phyloP scores from a whole-genome alignment of 1,140 invertebrate genomes.

The Rhagoletis pomonella region DNA sequence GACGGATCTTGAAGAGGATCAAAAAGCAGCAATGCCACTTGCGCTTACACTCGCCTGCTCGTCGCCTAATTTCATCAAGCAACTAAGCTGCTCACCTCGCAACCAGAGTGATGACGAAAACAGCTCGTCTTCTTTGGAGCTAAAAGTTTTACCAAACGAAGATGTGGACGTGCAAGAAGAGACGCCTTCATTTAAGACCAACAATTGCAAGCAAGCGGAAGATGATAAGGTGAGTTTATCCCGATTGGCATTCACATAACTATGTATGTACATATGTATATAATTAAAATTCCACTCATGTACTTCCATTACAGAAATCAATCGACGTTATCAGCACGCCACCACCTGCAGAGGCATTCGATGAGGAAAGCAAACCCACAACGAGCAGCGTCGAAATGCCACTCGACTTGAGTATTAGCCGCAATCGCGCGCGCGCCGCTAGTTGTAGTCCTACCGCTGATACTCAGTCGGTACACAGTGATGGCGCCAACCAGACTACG shows the following conservation, averaged over 20 bases:
- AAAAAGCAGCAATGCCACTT: constrained; percentile 5
- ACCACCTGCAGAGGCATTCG: constrained; percentile 58
- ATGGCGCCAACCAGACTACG: background rate
- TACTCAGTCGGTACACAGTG: constrained; percentile 18
- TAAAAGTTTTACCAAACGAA: constrained; percentile 8
- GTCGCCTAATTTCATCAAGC: constrained; percentile 20
- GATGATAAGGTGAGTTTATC: constrained; percentile 63
- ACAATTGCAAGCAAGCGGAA: constrained; percentile 52
- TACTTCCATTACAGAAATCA: constrained; percentile 63
- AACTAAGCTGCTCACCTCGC: constrained; percentile 4
- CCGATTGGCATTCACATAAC: background rate
- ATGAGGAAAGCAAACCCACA: constrained; percentile 9
- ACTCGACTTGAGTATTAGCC: constrained; percentile 82
- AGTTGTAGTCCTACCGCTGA: constrained; percentile 29
- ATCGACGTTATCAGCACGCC: constrained; percentile 70
- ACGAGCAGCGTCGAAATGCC: constrained; percentile 78
- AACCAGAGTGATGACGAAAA: constrained; percentile 9
- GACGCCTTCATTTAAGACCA: background rate
- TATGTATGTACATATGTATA: too few relatives aligned
- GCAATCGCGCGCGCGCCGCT: constrained; percentile 63
- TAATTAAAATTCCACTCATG: background rate
- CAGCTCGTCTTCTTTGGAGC: background rate
- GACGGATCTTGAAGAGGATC: background rate
- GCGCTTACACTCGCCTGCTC: background rate
- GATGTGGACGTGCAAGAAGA: background rate